A percentile compares a stretch with the other conserved stretches of the same genome.
Conservation (phyloP, 2,888 invertebrate species). For the Yponomeuta evonymella region DNA sequence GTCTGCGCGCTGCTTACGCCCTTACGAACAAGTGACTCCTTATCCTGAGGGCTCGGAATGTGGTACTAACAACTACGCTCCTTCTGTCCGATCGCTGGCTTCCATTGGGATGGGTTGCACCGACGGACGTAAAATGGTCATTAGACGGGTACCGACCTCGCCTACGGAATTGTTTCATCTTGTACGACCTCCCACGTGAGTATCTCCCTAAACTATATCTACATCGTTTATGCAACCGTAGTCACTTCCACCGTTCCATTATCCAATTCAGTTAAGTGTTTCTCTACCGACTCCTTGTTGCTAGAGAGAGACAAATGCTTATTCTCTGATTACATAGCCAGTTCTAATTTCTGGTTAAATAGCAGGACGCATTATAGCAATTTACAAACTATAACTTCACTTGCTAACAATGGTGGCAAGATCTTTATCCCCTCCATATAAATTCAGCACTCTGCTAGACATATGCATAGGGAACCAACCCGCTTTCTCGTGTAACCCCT, state of each 20-base stretch:
- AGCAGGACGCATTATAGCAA: no score
- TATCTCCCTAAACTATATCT: conserved; percentile 48
- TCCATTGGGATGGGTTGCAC: conserved; percentile 93
- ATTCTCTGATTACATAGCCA: neutral
- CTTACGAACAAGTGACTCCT: conserved; percentile 66
- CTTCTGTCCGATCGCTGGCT: conserved; percentile 86
- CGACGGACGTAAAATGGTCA: conserved; percentile 90
- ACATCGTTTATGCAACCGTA: conserved; percentile 43
- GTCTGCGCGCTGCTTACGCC: conserved; percentile 64
- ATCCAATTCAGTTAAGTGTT: conserved; percentile 16
- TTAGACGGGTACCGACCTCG: conserved; percentile 88
- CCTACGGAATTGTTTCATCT: conserved; percentile 91
- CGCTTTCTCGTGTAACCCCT: no score
- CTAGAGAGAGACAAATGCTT: neutral
- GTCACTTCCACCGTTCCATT: conserved; percentile 7
- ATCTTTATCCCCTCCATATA: no score
- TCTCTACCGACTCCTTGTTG: neutral
- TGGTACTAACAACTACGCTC: conserved; percentile 79
- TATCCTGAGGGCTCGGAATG: conserved; percentile 78
- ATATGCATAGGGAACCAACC: no score
- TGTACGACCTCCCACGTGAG: conserved; percentile 89
- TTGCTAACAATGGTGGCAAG: no score
- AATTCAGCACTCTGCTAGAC: no score
- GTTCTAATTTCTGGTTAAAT: no score
- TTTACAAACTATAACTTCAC: no score